A percentile compares a stretch with the other conserved stretches of the same genome.
Conservation (phyloP, 2,888 invertebrate genomes). For the Drosophila demipolita region DNA sequence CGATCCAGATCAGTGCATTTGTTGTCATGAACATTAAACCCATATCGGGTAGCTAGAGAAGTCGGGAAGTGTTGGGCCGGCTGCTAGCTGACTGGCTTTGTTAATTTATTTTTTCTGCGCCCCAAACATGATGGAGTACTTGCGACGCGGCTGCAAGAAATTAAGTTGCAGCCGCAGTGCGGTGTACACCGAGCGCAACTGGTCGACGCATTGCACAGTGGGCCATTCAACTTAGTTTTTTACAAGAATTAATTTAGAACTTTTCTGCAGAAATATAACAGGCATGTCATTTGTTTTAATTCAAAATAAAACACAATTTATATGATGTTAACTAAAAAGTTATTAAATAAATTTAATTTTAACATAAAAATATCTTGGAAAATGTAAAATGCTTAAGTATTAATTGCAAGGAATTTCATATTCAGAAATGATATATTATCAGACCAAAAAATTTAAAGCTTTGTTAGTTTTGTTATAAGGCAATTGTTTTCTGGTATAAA, state of each 20-base stretch:
- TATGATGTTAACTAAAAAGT: not conserved
- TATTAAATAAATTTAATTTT: too few species aligned
- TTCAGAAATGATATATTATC: not conserved
- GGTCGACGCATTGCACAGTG: not conserved
- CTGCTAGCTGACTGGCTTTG: constrained; percentile 40
- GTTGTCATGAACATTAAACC: constrained; percentile 59
- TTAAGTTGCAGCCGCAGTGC: constrained; percentile 63
- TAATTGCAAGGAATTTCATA: not conserved
- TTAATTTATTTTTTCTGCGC: constrained; percentile 69
- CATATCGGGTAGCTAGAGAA: constrained; percentile 57
- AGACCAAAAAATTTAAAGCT: not conserved
- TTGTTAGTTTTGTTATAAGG: too few species aligned
- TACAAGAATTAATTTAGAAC: not conserved
- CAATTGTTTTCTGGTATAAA: not conserved
- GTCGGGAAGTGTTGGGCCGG: constrained; percentile 46
- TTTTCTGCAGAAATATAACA: not conserved
- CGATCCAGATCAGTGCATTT: constrained; percentile 49
- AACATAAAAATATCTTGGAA: too few species aligned
- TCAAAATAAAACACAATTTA: not conserved
- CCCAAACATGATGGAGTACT: constrained; percentile 67
- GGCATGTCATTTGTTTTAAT: not conserved
- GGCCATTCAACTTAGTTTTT: not conserved
- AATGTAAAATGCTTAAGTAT: too few species aligned
- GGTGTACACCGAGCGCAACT: constrained; percentile 18
- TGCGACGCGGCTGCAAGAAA: constrained; percentile 54